Evolutionary conservation across 2,797 vertebrate genomes (phyloP), one percentile per base, ranked within the genome.

Genomic region (Rhyacichthys aspro): DNA sequence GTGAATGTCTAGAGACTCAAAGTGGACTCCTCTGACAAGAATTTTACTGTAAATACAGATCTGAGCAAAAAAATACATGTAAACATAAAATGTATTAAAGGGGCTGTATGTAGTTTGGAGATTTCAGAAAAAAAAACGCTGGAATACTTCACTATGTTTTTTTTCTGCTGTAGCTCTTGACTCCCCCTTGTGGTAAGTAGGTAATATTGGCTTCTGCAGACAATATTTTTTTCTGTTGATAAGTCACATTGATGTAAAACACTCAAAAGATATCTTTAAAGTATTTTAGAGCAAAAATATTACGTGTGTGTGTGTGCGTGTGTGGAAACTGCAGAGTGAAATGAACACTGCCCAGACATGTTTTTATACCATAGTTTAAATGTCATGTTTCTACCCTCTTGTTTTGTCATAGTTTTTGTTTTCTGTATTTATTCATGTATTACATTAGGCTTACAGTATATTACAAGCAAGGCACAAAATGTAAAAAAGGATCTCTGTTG

Each of bases 381-480:
- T 5, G 53, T 1, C 23, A 57, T 70, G 12, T 48, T 49, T n/a
- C 63, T 5, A 66, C 9, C 32, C 17, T 19, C 14, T 34, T 34
- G 34, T 58, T 57, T 28, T 46, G 53, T 46, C 34, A 45, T 15
- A 33, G 56, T 64, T 82, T 76, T 61, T 38, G 82, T 75, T 75
- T 18, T 43, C 41, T 60, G 63, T 88, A 87, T 89, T 84, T 89
- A 86, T 63, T 69, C 50, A 60, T 53, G 47, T 74, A 60, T 76
- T 70, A 82, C 60, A 64, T 54, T 50, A 33, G 39, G 43, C 54
- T 54, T 58, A 33, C 9, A 34, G 54, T 34, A 65, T 72, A 84
- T 19, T 59, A 60, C 52, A 65, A 64, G 32, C 73, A 46, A 58
- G 36, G 55, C 9, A 58, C 75, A 64, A 60, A 60, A 37, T 67